Evolutionary conservation across 2,888 invertebrate species (phyloP).

Genomic region (Harpagoxenus sublaevis): DNA sequence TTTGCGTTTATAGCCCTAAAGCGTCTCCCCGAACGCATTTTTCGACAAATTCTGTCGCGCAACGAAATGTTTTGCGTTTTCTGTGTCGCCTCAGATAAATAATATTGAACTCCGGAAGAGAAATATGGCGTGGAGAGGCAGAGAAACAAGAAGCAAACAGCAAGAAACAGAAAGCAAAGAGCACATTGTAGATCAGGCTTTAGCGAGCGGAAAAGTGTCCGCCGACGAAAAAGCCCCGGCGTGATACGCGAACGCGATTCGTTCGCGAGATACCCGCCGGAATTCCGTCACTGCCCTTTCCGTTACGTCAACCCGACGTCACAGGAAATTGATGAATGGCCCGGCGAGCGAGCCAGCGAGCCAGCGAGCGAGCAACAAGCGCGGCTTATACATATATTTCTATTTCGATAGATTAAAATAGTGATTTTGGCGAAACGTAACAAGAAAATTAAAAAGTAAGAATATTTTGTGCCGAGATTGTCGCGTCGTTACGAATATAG

Average conservation of each 20-base stretch:
- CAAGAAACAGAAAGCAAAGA: too few relatives aligned
- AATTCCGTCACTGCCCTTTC: constrained; percentile 29
- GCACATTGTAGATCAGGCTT: too few relatives aligned
- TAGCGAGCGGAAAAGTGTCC: constrained; percentile 15
- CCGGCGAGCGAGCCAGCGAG: not conserved
- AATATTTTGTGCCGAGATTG: not conserved
- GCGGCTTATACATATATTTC: not conserved
- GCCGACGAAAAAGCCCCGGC: not conserved
- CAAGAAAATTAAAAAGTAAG: not conserved
- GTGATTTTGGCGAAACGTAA: not conserved
- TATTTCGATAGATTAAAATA: not conserved
- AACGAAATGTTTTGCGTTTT: too few relatives aligned
- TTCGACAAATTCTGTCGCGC: too few relatives aligned
- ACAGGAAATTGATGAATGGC: constrained; percentile 50
- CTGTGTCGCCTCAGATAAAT: too few relatives aligned
- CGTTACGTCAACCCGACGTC: constrained; percentile 40
- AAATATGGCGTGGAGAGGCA: too few relatives aligned
- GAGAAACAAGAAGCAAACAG: too few relatives aligned
- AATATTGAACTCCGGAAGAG: too few relatives aligned
- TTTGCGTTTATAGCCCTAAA: too few relatives aligned
- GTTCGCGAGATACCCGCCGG: not conserved
- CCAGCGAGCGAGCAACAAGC: not conserved
- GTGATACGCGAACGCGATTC: not conserved
- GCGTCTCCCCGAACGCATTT: too few relatives aligned
- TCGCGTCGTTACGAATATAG: not conserved